These are phyloP conservation scores for Chorisops tibialis DNA, from an alignment of 2,888 invertebrate genomes.

Conservation along the genomic window DNA sequence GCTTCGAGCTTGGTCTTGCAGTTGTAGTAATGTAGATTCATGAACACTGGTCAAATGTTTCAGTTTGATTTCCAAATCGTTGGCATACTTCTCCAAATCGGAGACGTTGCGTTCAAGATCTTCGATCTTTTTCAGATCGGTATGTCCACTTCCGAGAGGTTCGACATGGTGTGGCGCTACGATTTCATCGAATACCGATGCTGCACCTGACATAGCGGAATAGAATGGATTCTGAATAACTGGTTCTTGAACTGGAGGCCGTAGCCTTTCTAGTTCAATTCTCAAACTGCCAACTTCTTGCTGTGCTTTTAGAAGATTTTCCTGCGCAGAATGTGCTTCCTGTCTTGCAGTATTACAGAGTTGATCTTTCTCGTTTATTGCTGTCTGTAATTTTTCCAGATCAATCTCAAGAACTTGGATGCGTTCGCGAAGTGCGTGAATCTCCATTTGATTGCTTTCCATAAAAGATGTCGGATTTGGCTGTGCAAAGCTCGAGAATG, in stretches of 20 bases:
- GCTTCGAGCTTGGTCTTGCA: conserved; percentile 39
- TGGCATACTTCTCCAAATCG: conserved; percentile 49
- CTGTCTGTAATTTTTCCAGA: conserved; percentile 5
- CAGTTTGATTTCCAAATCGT: conserved; percentile 48
- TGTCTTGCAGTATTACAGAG: neutral
- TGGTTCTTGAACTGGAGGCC: neutral
- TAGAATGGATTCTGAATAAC: conserved; percentile 39
- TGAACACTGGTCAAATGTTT: conserved; percentile 39
- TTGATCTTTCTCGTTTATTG: conserved; percentile 16
- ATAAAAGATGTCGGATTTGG: no score
- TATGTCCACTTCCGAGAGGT: conserved; percentile 39
- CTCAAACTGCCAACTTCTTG: conserved; percentile 29
- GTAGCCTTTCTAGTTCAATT: neutral
- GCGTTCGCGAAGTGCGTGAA: neutral
- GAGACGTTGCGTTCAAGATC: conserved; percentile 49
- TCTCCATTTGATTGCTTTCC: neutral
- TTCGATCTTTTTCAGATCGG: conserved; percentile 49
- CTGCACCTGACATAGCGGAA: conserved; percentile 38
- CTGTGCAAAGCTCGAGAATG: neutral
- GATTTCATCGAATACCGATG: conserved; percentile 49
- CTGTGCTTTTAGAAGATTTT: neutral
- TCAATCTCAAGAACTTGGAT: conserved; percentile 17
- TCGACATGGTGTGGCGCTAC: conserved; percentile 39
- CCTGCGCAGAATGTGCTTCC: neutral
- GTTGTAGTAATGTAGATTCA: conserved; percentile 36